A percentile compares a stretch with the other conserved stretches of the same genome.
Conservation (phyloP, 2,113 vertebrate genomes). For the Leucopternis melanops region DNA sequence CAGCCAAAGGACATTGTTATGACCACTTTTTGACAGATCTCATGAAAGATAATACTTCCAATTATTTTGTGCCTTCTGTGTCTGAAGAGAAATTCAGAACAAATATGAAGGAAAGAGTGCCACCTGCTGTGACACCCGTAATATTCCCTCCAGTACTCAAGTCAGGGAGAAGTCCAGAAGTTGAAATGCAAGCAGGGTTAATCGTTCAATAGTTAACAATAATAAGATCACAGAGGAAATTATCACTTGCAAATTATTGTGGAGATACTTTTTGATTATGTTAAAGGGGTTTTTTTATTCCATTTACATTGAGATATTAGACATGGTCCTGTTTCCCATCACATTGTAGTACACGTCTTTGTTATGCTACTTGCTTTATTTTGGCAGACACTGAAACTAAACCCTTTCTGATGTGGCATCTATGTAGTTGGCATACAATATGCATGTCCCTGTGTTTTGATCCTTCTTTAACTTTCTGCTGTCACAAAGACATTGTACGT, state of each 20-base stretch:
- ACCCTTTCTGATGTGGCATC: not conserved
- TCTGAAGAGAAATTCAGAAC: not conserved
- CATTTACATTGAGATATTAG: not conserved
- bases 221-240: not conserved
- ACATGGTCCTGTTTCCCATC: not conserved
- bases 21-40: not conserved
- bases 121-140: conserved; percentile 4
- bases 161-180: not conserved
- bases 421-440: not conserved
- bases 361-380: not conserved
- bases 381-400: not conserved
- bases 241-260: not conserved
- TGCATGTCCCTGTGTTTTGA: not conserved
- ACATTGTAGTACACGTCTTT: not conserved
- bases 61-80: not conserved
- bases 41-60: not conserved
- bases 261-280: not conserved
- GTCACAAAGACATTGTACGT: not conserved
- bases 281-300: not conserved
- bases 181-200: not conserved
- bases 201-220: not conserved
- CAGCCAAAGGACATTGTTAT: not conserved
- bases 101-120: conserved; percentile 25
- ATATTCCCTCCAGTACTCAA: not conserved
- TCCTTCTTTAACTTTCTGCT: not conserved